Percentiles rank a stretch among this genome's conserved stretches.
phyloP scores from a whole-genome alignment of 1,140 invertebrate species.

The Parasteatoda tepidariorum region DNA sequence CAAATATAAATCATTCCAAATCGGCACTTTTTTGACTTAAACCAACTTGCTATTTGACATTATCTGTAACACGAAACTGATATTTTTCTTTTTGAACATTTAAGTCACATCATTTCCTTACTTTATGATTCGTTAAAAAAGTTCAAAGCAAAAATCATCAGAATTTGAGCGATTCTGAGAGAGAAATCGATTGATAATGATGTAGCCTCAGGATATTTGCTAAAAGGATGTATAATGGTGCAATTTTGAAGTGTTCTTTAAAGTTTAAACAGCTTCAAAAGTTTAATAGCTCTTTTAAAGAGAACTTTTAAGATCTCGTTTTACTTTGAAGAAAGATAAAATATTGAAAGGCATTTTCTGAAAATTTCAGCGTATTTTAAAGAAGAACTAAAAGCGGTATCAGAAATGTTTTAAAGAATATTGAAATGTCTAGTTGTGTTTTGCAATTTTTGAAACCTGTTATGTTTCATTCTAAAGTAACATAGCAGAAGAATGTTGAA shows the following conservation, averaged over 20 bases:
- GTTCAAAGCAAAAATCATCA: neutral
- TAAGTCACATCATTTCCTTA: neutral
- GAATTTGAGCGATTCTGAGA: neutral
- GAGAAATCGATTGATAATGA: neutral
- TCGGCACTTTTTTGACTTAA: no score
- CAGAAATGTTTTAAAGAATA: no score
- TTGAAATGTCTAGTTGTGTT: no score
- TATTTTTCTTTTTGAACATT: no score
- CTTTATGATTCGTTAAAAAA: neutral
- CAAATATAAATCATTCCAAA: no score
- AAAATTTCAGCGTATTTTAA: no score
- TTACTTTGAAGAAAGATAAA: neutral
- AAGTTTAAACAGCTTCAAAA: neutral
- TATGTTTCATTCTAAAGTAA: no score
- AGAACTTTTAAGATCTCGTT: neutral
- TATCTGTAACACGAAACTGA: no score
- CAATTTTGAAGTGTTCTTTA: neutral
- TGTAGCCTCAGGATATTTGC: neutral
- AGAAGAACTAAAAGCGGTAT: no score
- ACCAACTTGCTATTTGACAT: no score
- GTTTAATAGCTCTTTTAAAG: neutral
- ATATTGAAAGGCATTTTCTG: neutral
- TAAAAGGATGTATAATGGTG: neutral
- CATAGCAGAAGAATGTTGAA: no score
- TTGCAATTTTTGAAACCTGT: no score